A percentile compares a stretch with the other conserved stretches of the same genome.
phyloP scores from a whole-genome alignment of 2,797 vertebrate genomes.

The Pseudomugil gertrudae region DNA sequence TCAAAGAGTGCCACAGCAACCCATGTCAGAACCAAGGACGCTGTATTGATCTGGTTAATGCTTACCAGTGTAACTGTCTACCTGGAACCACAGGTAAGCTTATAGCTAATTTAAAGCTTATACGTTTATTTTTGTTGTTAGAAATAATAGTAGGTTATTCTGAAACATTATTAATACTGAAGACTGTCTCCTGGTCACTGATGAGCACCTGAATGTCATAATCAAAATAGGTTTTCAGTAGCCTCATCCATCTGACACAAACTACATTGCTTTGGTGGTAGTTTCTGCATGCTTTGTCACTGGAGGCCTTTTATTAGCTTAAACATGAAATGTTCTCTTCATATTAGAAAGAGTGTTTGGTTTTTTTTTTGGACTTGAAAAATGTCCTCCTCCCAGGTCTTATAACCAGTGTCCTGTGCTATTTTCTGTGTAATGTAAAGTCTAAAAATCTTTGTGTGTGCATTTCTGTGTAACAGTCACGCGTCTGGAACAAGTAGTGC shows the following conservation, averaged over 20 bases:
- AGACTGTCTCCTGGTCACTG: neutral
- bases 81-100: constrained; percentile 87
- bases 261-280: neutral
- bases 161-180: neutral
- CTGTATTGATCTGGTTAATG: constrained; percentile 91
- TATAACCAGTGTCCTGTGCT: constrained; percentile 26
- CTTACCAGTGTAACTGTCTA: constrained; percentile 91
- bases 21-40: constrained; percentile 92
- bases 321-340: neutral
- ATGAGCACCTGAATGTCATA: neutral
- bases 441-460: constrained; percentile 1
- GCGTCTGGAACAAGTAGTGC: constrained; percentile 23
- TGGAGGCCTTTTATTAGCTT: neutral
- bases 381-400: neutral
- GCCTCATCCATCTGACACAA: neutral
- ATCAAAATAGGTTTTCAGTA: neutral
- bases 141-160: neutral
- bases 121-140: neutral
- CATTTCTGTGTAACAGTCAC: constrained; percentile 36
- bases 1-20: constrained; percentile 91
- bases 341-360: too few relatives aligned
- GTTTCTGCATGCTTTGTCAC: constrained; percentile 10
- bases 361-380: neutral
- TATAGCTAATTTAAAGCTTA: neutral
- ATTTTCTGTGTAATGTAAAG: constrained; percentile 15